A percentile compares a stretch with the other conserved stretches of the same genome.
Conservation (phyloP, 2,888 invertebrate genomes). For the Leptothorax acervorum region DNA sequence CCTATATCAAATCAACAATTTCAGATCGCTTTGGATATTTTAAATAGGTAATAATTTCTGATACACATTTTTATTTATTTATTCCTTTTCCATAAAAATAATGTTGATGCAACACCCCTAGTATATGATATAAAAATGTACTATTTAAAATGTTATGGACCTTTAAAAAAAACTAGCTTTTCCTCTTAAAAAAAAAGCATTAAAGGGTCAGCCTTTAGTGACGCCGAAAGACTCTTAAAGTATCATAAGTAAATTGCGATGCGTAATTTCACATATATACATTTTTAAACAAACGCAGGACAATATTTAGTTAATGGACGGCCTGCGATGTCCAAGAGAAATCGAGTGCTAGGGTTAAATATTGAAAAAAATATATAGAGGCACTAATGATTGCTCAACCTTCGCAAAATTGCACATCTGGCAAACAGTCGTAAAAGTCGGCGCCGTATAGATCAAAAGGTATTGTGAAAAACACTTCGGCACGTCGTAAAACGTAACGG, state of each 20-base stretch:
- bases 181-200: not conserved
- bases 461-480: slow-evolving; percentile 1
- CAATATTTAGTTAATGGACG: slow-evolving; percentile 1
- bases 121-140: not conserved
- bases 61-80: not conserved
- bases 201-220: not conserved
- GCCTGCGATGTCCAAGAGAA: not conserved
- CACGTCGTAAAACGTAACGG: slow-evolving; percentile 4
- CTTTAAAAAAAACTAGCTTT: not conserved
- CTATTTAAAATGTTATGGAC: not conserved
- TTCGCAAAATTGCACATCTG: not conserved
- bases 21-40: not conserved
- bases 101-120: not conserved
- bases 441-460: not conserved
- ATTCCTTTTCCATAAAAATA: not conserved
- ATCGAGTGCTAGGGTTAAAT: not conserved
- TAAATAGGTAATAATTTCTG: not conserved
- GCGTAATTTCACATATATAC: not conserved
- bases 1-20: not conserved
- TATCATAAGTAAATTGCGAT: not conserved
- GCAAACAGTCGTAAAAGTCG: not conserved
- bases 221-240: not conserved
- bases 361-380: slow-evolving; percentile 18
- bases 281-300: no score
- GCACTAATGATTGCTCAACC: not conserved